Conservation (phyloP, 2,888 invertebrate species). For the Agrochola macilenta region DNA sequence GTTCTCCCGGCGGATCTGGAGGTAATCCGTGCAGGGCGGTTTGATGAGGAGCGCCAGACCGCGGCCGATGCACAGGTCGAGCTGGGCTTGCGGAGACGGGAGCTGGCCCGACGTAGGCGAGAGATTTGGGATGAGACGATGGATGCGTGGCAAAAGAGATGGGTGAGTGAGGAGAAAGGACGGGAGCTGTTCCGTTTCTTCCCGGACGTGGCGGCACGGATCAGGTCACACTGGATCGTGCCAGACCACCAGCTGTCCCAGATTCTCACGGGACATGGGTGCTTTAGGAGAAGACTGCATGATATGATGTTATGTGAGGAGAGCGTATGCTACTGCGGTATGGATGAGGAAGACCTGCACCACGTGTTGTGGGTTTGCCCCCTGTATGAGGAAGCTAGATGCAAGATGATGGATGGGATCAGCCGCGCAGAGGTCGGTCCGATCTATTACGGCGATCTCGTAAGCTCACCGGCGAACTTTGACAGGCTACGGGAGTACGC, state of each 20-base stretch:
- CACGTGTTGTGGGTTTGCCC: constrained; percentile 22
- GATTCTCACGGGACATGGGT: constrained; percentile 52
- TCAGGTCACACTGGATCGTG: constrained; percentile 21
- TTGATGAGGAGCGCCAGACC: not conserved
- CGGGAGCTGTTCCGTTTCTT: constrained; percentile 59
- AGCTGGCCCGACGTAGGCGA: not conserved
- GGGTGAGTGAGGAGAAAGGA: constrained; percentile 15
- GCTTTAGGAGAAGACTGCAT: constrained; percentile 49
- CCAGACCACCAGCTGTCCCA: constrained; percentile 62
- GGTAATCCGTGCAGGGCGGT: constrained; percentile 6
- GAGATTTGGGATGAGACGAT: not conserved
- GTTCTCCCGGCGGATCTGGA: constrained; percentile 18
- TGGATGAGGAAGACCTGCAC: constrained; percentile 23
- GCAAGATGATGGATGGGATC: too few relatives aligned
- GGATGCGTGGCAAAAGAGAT: constrained; percentile 7
- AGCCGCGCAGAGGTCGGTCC: too few relatives aligned
- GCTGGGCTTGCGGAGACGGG: not conserved
- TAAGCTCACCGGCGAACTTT: too few relatives aligned
- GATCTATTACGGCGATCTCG: too few relatives aligned
- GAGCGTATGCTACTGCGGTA: constrained; percentile 25
- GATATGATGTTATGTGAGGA: constrained; percentile 42
- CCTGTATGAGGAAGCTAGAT: too few relatives aligned
- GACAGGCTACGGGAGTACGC: too few relatives aligned
- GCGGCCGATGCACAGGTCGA: not conserved
- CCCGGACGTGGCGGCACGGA: constrained; percentile 59